Conservation (phyloP, 2,888 invertebrate genomes). For the Leptopilina myrica region DNA sequence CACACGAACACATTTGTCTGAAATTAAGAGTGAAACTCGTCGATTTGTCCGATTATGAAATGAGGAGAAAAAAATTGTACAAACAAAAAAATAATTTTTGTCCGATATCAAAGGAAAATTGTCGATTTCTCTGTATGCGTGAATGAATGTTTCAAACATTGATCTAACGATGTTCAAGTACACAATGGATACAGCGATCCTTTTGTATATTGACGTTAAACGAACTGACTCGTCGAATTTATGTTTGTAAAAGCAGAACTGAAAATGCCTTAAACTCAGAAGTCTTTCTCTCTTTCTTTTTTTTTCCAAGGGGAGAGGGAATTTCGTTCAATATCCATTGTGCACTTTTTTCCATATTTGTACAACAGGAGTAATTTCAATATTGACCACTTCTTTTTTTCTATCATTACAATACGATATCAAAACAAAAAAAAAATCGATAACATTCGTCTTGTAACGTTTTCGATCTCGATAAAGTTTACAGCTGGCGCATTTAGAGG, state of each 20-base stretch:
- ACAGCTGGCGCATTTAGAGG: conserved; percentile 5
- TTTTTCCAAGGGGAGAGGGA: neutral
- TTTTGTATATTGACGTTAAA: conserved; percentile 17
- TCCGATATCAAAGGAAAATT: neutral
- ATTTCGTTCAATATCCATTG: conserved; percentile 22
- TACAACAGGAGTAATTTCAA: conserved; percentile 14
- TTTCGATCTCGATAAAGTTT: conserved; percentile 31
- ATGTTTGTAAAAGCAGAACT: conserved; percentile 23
- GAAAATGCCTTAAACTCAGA: conserved; percentile 35
- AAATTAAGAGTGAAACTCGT: conserved; percentile 14
- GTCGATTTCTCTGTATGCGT: conserved; percentile 27
- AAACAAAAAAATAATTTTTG: neutral
- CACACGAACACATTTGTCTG: conserved; percentile 27
- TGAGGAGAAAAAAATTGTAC: no score
- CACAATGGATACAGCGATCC: conserved; percentile 11
- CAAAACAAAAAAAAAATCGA: neutral
- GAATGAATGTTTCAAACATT: conserved; percentile 18
- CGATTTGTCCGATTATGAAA: neutral
- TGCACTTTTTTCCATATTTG: neutral
- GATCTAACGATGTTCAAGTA: conserved; percentile 16
- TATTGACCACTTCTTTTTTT: conserved; percentile 20
- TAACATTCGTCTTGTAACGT: conserved; percentile 30
- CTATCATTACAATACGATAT: conserved; percentile 19
- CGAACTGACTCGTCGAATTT: neutral
- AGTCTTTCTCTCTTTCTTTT: conserved; percentile 9